Percentiles rank a stretch among this genome's conserved stretches.
Conservation (phyloP, 2,797 vertebrate genomes). For the Enteromius thamalakanensis region DNA sequence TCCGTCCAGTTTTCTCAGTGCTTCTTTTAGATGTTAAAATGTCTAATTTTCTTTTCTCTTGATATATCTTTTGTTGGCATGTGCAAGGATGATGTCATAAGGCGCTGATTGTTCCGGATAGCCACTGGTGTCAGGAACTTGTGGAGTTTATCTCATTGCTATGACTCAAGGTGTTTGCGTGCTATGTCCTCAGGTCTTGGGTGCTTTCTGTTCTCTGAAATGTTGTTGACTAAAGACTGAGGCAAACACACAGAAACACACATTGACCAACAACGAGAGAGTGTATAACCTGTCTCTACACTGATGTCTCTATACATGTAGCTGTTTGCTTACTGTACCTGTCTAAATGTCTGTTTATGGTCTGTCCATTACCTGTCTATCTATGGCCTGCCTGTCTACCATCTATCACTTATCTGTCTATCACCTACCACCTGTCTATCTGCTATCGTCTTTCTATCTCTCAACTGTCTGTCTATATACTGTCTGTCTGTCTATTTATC, state of each 20-base stretch:
- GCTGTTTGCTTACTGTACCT: background rate
- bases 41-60: background rate
- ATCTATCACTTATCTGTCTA: background rate
- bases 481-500: too few species aligned
- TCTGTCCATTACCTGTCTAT: background rate
- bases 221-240: constrained; percentile 39
- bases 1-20: background rate
- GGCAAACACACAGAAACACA: background rate
- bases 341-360: background rate
- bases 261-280: background rate
- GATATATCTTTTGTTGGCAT: background rate
- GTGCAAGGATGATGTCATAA: background rate
- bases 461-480: background rate
- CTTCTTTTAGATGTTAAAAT: background rate
- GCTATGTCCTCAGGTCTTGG: constrained; percentile 9
- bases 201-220: constrained; percentile 44
- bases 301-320: background rate
- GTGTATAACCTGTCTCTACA: background rate
- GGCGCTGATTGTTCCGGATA: background rate
- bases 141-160: constrained; percentile 9
- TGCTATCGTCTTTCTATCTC: too few species aligned
- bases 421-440: background rate
- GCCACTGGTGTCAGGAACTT: constrained; percentile 9
- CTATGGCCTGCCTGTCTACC: too few species aligned
- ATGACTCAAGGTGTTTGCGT: constrained; percentile 26